Base-by-base conservation (phyloP, 2,113 vertebrate genomes). In the Leptocoma aspasia region DNA sequence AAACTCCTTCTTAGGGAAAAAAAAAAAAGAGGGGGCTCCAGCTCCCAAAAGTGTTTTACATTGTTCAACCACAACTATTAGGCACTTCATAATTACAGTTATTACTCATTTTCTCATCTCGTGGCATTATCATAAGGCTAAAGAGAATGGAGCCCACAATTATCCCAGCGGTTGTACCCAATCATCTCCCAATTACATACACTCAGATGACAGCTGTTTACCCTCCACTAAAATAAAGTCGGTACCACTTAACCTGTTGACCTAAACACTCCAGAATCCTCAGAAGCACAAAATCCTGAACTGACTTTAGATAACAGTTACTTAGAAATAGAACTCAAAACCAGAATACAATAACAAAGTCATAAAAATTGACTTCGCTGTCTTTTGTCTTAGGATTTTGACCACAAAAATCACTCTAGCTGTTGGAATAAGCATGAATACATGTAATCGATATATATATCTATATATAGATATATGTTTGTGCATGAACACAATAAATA, bases 61-160 rank as follows among this genome's bases (percentile, higher is more conserved):
- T 41, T 73, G 35, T 71, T 83, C 44, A 56, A 15, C 30, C 47
- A 78, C 64, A 93, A 15, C 39, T 81, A 66, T 78, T 30, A 68
- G 21, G 56, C 23, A 60, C 49, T 76, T 91, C 3, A 13, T 89
- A 84, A 94, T 72, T 89, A 92, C 0, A 0, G 49, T 37, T 41
- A 91, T 94, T 82, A 84, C 22, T n/a, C 59, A 75, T 75, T 93
- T 75, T 86, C 89, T 78, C 76, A 97, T 82, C 73, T 73, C 65
- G 82, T 26, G 9, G 57, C 30, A 65, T 60, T 86, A 81, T 78
- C 69, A 56, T 30, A 91, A 78, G 0, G 1, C 44, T 88, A 68
- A 73, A 44, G 68, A 92, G 63, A 92, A 82, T 2, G 9, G 39
- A 90, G 72, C 76, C 86, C 82, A 66, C 83, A 86, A 94, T 94